Percentiles rank a stretch among this genome's conserved stretches.
Conservation (phyloP, 2,888 invertebrate genomes). For the Mythimna loreyi region DNA sequence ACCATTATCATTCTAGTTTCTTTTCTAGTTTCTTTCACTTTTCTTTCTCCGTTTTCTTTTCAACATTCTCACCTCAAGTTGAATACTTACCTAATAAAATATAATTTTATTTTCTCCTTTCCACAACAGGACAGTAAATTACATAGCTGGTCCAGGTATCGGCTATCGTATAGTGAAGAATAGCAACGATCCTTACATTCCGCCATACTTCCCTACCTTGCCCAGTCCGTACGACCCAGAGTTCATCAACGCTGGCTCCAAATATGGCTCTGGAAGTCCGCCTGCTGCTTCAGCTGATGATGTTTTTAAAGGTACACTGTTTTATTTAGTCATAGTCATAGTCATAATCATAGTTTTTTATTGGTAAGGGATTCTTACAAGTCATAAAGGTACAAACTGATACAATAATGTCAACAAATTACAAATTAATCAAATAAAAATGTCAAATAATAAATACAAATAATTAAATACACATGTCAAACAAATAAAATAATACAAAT, state of each 20-base stretch:
- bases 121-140: conserved; percentile 92
- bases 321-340: not conserved
- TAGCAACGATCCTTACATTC: conserved; percentile 92
- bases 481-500: too few species aligned
- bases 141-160: conserved; percentile 95
- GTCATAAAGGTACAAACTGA: too few species aligned
- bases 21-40: not conserved
- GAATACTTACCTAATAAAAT: not conserved
- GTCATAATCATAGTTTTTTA: too few species aligned
- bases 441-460: too few species aligned
- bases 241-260: conserved; percentile 81
- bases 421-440: too few species aligned
- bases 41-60: not conserved
- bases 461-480: too few species aligned
- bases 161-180: conserved; percentile 94
- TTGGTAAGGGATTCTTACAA: too few species aligned
- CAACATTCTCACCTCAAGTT: not conserved
- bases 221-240: conserved; percentile 90
- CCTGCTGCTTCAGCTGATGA: conserved; percentile 74
- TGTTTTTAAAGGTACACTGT: conserved; percentile 82
- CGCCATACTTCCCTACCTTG: conserved; percentile 91
- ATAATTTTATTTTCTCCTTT: not conserved
- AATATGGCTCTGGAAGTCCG: conserved; percentile 64
- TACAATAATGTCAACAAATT: too few species aligned
- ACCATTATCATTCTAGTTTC: too few species aligned